Evolutionary conservation across 2,113 vertebrate genomes (phyloP).

Genomic region (Hippocampus abdominalis): DNA sequence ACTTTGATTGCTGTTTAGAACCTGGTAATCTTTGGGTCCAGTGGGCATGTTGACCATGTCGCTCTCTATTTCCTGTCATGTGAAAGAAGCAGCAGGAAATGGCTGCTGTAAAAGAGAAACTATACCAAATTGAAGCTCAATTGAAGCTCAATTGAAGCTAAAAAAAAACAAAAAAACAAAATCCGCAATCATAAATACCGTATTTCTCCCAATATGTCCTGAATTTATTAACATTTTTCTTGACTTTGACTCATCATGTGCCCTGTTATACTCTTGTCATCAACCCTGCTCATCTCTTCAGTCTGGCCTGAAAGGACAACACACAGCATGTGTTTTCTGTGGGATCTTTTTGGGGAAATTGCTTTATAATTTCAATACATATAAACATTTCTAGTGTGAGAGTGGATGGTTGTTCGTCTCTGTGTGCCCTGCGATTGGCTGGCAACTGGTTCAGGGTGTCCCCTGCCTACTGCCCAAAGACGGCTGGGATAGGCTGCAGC

Average conservation of each 20-base stretch:
- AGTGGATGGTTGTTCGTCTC: no score
- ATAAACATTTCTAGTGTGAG: slow-evolving; percentile 35
- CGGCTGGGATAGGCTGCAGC: no score
- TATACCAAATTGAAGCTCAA: background rate
- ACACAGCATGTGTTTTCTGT: background rate
- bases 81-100: slow-evolving; percentile 31
- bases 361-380: slow-evolving; percentile 32
- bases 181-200: background rate
- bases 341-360: slow-evolving; percentile 30
- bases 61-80: slow-evolving; percentile 40
- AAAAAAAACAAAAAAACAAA: background rate
- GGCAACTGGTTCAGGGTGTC: no score
- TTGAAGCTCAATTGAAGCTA: background rate
- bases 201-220: background rate
- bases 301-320: slow-evolving; percentile 18
- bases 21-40: slow-evolving; percentile 58
- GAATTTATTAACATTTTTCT: background rate
- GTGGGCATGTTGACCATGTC: slow-evolving; percentile 55
- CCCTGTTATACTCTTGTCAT: slow-evolving; percentile 12
- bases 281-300: slow-evolving; percentile 7
- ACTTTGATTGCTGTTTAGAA: slow-evolving; percentile 72
- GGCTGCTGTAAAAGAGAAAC: slow-evolving; percentile 31
- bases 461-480: no score
- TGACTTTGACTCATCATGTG: slow-evolving; percentile 8
- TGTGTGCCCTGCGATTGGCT: no score